Evolutionary conservation across 2,888 invertebrate genomes (phyloP).

Genomic region (Protophormia terraenovae): DNA sequence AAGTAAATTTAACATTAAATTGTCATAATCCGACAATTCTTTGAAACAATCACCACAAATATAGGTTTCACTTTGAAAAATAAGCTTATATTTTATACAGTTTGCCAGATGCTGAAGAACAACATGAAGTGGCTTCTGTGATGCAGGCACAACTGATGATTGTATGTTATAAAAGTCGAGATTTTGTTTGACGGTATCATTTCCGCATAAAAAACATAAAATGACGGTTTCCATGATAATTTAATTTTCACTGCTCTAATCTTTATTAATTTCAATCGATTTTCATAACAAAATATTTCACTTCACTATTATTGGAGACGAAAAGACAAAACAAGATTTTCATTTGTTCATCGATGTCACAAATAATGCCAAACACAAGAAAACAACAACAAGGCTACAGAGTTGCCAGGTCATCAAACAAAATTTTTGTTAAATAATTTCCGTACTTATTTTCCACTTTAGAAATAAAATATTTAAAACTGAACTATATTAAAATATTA

Average conservation of each 20-base stretch:
- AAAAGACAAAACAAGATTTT: conserved; percentile 1
- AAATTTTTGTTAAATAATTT: no score
- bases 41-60: conserved; percentile 75
- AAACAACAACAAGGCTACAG: neutral
- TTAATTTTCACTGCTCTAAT: conserved; percentile 45
- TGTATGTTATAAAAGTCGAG: conserved; percentile 71
- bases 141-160: conserved; percentile 74
- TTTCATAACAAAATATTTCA: conserved; percentile 34
- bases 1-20: conserved; percentile 77
- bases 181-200: conserved; percentile 69
- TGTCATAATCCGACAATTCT: conserved; percentile 76
- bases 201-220: conserved; percentile 75
- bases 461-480: no score
- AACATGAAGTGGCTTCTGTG: conserved; percentile 75
- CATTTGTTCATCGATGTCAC: conserved; percentile 23
- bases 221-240: conserved; percentile 70
- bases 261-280: conserved; percentile 27
- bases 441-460: no score
- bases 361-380: neutral
- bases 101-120: conserved; percentile 77
- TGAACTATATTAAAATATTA: no score
- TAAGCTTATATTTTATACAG: conserved; percentile 75
- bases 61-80: conserved; percentile 71
- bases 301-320: conserved; percentile 64
- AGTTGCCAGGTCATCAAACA: conserved; percentile 12